Evolutionary conservation across 2,797 vertebrate species (phyloP).

Genomic region (Agapornis canus): DNA sequence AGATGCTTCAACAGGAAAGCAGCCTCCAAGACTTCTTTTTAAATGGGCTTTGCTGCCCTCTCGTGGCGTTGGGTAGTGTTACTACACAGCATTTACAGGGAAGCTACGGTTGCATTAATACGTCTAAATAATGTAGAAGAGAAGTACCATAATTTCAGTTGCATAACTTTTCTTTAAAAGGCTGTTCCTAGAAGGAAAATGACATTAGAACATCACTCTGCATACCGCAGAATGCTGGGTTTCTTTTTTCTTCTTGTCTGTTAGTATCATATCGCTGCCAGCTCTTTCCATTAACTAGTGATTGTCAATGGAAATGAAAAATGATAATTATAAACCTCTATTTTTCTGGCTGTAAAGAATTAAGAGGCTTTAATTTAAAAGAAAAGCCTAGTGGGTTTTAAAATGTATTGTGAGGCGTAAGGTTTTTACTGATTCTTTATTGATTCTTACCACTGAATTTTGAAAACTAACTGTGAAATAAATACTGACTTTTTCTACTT

Average conservation of each 20-base stretch:
- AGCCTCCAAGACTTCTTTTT: neutral
- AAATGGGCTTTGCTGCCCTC: constrained; percentile 46
- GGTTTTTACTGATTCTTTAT: neutral
- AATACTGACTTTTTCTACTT: neutral
- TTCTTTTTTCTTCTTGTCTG: neutral
- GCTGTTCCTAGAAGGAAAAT: neutral
- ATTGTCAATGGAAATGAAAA: neutral
- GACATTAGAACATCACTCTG: neutral
- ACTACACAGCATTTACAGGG: neutral
- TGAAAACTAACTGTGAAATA: neutral
- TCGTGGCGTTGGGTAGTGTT: neutral
- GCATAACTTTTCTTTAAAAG: neutral
- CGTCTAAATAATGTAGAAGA: neutral
- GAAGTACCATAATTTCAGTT: neutral
- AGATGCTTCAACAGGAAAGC: neutral
- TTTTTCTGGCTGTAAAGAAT: neutral
- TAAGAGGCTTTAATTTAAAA: neutral
- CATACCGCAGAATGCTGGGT: neutral
- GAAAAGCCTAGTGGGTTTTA: neutral
- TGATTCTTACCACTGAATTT: neutral
- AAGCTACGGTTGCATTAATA: neutral
- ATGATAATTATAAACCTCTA: neutral
- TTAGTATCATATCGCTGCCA: neutral
- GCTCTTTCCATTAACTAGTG: neutral
- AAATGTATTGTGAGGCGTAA: neutral